These are phyloP conservation scores for Gyrodactylus salaris DNA, from an alignment of 1,140 invertebrate genomes.

Conservation along the genomic window DNA sequence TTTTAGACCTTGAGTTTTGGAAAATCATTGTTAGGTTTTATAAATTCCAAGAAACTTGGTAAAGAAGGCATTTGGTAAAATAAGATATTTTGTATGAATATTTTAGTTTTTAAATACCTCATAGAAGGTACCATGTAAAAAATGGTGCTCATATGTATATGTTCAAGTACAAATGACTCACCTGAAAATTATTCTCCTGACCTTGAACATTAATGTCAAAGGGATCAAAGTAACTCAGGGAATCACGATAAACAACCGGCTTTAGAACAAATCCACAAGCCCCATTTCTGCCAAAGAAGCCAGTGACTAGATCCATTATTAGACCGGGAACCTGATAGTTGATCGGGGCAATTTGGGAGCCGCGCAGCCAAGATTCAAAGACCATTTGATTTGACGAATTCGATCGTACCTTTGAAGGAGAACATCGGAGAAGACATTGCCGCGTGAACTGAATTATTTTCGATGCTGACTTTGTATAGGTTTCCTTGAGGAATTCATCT, in stretches of 20 bases:
- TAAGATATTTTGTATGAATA: too few species aligned
- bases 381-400: not conserved
- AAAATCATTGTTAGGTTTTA: too few species aligned
- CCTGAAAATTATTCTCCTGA: not conserved
- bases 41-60: too few species aligned
- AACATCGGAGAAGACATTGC: not conserved
- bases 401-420: not conserved
- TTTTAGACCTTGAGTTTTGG: too few species aligned
- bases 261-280: slow-evolving; percentile 33
- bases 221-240: slow-evolving; percentile 16
- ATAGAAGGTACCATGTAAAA: too few species aligned
- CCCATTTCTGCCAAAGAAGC: slow-evolving; percentile 29
- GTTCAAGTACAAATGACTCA: too few species aligned
- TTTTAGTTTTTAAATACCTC: too few species aligned
- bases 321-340: slow-evolving; percentile 28
- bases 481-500: not conserved
- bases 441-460: not conserved
- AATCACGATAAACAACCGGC: slow-evolving; percentile 24
- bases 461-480: not conserved
- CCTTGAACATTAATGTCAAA: not conserved
- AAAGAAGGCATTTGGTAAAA: too few species aligned
- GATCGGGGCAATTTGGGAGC: slow-evolving; percentile 26
- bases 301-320: slow-evolving; percentile 26
- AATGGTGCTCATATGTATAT: too few species aligned
- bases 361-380: slow-evolving; percentile 27